Evolutionary conservation across 2,113 vertebrate species (phyloP), one percentile per base, ranked within the genome.

Genomic region (Leptosomus discolor): DNA sequence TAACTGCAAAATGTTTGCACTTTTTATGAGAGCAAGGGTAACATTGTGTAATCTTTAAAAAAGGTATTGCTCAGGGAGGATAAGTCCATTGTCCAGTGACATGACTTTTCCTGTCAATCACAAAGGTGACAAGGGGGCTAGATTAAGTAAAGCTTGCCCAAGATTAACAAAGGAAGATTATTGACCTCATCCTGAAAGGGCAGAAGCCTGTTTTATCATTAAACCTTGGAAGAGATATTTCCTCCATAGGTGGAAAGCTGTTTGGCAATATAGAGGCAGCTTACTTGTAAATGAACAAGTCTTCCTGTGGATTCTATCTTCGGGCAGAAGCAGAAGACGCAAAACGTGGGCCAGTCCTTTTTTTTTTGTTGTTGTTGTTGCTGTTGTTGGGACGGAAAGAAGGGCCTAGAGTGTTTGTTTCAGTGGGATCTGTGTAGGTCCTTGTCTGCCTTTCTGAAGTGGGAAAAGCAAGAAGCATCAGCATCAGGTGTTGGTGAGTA

Each of bases 71-170:
- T 97, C 51, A 69, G 54, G 45, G 80, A 92, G 92, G 92, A 92
- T 96, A 97, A 97, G 82, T 95, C 95, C 70, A 89, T 98, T 97
- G 91, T 98, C 90, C 90, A 91, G 80, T 88, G 94, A 93, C 92
- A 75, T 95, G 91, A 93, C 88, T 97, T 98, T 97, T 92, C 94
- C 82, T 98, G 96, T 94, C 94, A 95, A 92, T 97, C 97, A 96
- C 96, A 84, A 96, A 98, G 97, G 96, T 98, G 96, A 98, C 96
- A 98, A 98, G 98, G 96, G 96, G 97, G 90, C 83, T 94, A 97
- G 98, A 98, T 99, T 98, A 98, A 98, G 98, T 98, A 98, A 98
- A 98, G 98, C 98, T 98, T 99, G 98, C 98, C 98, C 96, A 96
- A 96, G 98, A 98, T 97, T 98, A 98, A 97, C 94, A 96, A 97